A percentile compares a stretch with the other conserved stretches of the same genome.
phyloP scores from a whole-genome alignment of 2,113 vertebrate species.

The Oreotrochilus melanogaster region DNA sequence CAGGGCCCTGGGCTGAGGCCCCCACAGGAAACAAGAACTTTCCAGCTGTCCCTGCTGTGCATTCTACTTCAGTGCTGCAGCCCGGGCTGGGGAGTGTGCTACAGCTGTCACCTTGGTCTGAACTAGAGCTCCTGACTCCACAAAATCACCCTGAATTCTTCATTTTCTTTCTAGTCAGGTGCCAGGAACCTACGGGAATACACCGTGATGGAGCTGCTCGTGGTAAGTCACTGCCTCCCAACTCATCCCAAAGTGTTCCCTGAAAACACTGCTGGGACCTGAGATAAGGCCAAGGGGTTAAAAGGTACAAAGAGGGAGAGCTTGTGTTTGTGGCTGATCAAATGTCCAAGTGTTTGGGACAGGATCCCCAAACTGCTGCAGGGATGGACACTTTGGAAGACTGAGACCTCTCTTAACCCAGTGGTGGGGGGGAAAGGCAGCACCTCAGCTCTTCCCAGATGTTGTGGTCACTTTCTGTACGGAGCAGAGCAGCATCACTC shows the following conservation, averaged over 20 bases:
- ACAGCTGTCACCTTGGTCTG: not conserved
- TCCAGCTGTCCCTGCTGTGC: not conserved
- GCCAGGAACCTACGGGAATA: constrained; percentile 90
- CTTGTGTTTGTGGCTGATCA: fast-evolving
- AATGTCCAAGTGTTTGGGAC: not conserved
- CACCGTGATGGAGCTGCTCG: constrained; percentile 94
- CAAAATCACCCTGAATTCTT: not conserved
- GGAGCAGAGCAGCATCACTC: not conserved
- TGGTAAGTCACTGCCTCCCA: constrained; percentile 81
- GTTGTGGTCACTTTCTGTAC: fast-evolving
- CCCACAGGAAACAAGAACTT: not conserved
- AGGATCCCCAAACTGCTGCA: not conserved
- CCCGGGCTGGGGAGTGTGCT: not conserved
- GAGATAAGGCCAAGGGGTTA: fast-evolving
- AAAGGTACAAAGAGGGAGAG: not conserved
- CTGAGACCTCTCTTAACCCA: fast-evolving
- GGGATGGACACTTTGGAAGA: fast-evolving
- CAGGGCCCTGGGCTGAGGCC: not conserved
- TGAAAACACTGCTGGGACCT: not conserved
- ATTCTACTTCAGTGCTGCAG: not conserved
- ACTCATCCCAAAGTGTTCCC: not conserved
- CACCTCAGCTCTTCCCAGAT: fast-evolving
- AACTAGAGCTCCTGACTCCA: not conserved
- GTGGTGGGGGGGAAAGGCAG: not conserved
- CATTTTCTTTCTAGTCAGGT: constrained; percentile 85